These are phyloP conservation scores for Calycopis cecrops DNA, from an alignment of 1,140 invertebrate species.

Conservation along the genomic window DNA sequence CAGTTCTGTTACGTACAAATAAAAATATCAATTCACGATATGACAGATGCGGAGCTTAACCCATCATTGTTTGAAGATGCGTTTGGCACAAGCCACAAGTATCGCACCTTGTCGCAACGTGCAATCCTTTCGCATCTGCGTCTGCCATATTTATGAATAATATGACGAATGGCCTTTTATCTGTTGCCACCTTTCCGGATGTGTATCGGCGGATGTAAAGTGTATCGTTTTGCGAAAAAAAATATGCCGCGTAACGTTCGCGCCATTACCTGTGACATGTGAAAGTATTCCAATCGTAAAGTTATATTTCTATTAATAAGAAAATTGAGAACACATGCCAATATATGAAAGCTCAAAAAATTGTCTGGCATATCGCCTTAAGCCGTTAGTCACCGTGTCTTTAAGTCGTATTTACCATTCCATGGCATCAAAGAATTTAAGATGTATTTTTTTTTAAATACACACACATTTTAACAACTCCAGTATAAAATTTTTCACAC, in stretches of 20 bases:
- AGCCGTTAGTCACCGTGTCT: no score
- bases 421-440: no score
- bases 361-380: no score
- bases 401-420: no score
- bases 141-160: conserved; percentile 71
- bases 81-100: conserved; percentile 61
- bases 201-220: conserved; percentile 57
- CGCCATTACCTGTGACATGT: conserved; percentile 8
- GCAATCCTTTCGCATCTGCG: conserved; percentile 73
- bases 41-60: conserved; percentile 37
- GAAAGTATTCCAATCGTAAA: not conserved
- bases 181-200: conserved; percentile 67
- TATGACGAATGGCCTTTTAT: conserved; percentile 70
- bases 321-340: no score
- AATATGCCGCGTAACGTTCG: conserved; percentile 16
- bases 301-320: no score
- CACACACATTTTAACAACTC: no score
- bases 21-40: conserved; percentile 8
- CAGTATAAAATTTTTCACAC: no score
- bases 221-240: conserved; percentile 27
- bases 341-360: no score
- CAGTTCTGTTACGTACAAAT: not conserved
- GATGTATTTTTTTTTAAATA: no score
- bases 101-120: conserved; percentile 65
- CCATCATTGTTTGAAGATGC: conserved; percentile 27